Conservation (phyloP, 2,113 vertebrate species). For the Ciconia maguari region DNA sequence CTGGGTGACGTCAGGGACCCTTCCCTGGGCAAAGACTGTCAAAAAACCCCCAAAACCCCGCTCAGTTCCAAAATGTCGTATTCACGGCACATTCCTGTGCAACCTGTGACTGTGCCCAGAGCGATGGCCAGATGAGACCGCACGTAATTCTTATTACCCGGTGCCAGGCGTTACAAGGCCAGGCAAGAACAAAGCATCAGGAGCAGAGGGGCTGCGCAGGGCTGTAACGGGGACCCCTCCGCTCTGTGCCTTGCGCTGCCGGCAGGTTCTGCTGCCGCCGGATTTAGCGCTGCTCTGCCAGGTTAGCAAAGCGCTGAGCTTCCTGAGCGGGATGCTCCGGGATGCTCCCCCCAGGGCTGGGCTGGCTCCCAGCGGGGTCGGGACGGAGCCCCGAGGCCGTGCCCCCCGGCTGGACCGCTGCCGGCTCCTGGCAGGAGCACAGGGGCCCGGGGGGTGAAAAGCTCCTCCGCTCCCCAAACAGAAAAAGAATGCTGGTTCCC, state of each 20-base stretch:
- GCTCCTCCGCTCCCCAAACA: background rate
- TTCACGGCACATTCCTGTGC: too few species aligned
- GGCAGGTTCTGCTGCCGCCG: background rate
- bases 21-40: background rate
- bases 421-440: background rate
- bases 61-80: rapidly evolving
- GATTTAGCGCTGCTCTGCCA: background rate
- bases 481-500: conserved; percentile 13
- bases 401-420: rapidly evolving
- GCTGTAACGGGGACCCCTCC: background rate
- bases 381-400: background rate
- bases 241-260: background rate
- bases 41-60: background rate
- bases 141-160: too few species aligned
- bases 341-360: background rate
- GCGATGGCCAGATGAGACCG: background rate
- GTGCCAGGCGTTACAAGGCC: background rate
- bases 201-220: background rate
- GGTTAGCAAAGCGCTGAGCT: background rate
- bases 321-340: rapidly evolving
- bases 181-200: background rate
- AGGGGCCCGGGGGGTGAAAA: background rate
- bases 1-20: background rate
- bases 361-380: rapidly evolving
- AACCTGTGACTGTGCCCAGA: background rate